Base-by-base conservation (phyloP, 2,888 invertebrate genomes). In the Chrysodeixis includens region DNA sequence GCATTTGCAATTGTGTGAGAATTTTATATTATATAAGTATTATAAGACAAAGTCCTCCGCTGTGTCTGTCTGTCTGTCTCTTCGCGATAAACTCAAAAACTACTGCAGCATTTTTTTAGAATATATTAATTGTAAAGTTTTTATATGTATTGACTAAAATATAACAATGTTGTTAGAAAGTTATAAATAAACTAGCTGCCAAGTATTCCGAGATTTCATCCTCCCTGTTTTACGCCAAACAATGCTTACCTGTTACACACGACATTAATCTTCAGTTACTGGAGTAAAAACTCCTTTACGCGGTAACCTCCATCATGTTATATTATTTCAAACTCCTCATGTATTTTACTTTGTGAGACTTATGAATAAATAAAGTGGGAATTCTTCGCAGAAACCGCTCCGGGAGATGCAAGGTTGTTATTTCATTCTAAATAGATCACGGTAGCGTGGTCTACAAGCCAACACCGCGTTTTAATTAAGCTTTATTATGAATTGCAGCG, bases 401-500 rank as follows among this genome's bases (percentile, higher is more conserved):
- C 66, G 44, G 67, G 78, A 66, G 55, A 57, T 77, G 70, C 66
- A 66, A 26, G 66, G 71, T 69, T 67, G 71, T 75, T 81, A 78
- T 79, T 81, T 69, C 71, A 74, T 77, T 82, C 74, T 82, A 79
- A 81, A 81, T 74, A 77, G 74, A 79, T 80, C 79, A 70, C 55
- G 63, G 67, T 46, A 55, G 66, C 62, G 57, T 56, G 57, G 56
- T 44, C 10, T 54, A 63, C 63, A 66, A 77, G 81, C 69, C 67
- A 71, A 70, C 72, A 59, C 61, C 65, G 69, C 71, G 75, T 75
- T 76, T 78, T 78, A 80, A 82, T 82, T 76, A 80, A 73, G 67
- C 66, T 68, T 71, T 67, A 76, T 79, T 74, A 73, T 69, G 53
- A 68, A 68, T 63, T 60, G 63, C 58, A 62, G 35, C 55, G 44